Evolutionary conservation across 2,113 vertebrate species (phyloP).

Genomic region (Hyperopisus bebe): DNA sequence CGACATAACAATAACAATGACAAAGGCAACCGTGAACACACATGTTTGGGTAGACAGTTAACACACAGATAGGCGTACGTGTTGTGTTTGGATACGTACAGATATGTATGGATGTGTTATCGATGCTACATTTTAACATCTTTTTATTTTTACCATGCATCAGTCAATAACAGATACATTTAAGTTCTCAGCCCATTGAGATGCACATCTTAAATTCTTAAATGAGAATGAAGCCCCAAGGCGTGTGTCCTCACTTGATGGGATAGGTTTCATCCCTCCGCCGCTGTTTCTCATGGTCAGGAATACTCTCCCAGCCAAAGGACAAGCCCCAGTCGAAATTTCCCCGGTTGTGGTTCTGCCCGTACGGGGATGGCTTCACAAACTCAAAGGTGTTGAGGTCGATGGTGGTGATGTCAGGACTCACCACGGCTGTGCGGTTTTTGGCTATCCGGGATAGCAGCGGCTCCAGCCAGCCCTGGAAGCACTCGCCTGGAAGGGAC

Average conservation of each 20-base stretch:
- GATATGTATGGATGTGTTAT: background rate
- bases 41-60: background rate
- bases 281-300: constrained; percentile 76
- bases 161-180: background rate
- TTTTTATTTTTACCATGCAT: background rate
- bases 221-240: background rate
- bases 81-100: background rate
- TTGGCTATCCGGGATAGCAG: constrained; percentile 86
- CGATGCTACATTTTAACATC: background rate
- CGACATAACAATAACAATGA: background rate
- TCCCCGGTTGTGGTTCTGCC: constrained; percentile 85
- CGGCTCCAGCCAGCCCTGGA: constrained; percentile 92
- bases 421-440: constrained; percentile 85
- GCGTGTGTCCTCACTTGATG: constrained; percentile 66
- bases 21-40: background rate
- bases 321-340: constrained; percentile 96
- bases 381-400: constrained; percentile 96
- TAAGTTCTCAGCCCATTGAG: background rate
- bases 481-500: constrained; percentile 78
- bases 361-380: constrained; percentile 87
- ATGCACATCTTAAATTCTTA: background rate
- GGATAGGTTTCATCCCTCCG: constrained; percentile 93
- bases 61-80: background rate
- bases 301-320: constrained; percentile 92
- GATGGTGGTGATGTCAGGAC: constrained; percentile 94